Conservation (phyloP, 2,888 invertebrate genomes). For the Eurois occulta region DNA sequence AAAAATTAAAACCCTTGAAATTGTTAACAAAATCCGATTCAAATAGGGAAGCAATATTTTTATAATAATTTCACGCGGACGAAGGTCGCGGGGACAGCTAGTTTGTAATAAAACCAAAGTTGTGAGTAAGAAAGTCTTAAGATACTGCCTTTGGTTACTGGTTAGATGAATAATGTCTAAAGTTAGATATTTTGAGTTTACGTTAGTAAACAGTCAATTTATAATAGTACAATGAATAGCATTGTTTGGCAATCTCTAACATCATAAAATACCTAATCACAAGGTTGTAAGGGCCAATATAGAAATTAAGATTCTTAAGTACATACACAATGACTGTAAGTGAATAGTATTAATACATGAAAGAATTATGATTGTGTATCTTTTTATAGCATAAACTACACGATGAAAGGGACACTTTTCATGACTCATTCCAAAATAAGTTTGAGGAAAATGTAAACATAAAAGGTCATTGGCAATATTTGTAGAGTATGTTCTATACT, state of each 20-base stretch:
- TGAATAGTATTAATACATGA: not conserved
- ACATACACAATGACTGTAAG: not conserved
- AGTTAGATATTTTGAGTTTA: not conserved
- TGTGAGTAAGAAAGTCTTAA: not conserved
- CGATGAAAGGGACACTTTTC: slow-evolving; percentile 13
- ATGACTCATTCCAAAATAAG: slow-evolving; percentile 48
- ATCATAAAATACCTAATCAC: not conserved
- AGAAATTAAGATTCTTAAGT: not conserved
- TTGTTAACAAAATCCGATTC: too few species aligned
- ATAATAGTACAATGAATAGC: not conserved
- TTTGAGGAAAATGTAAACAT: slow-evolving; percentile 41
- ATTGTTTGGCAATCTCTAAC: not conserved
- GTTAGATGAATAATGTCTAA: not conserved
- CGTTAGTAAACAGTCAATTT: not conserved
- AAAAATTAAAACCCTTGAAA: too few species aligned
- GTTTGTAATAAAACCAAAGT: not conserved
- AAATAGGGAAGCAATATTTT: too few species aligned
- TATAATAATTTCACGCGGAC: too few species aligned
- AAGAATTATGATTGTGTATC: not conserved
- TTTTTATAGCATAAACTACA: slow-evolving; percentile 6
- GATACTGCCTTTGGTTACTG: not conserved
- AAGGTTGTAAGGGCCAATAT: not conserved
- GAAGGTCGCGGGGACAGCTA: too few species aligned
- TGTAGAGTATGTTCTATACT: slow-evolving; percentile 38
- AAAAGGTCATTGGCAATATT: not conserved